Base-by-base conservation (phyloP, 2,888 invertebrate species). In the Tipula helvola region DNA sequence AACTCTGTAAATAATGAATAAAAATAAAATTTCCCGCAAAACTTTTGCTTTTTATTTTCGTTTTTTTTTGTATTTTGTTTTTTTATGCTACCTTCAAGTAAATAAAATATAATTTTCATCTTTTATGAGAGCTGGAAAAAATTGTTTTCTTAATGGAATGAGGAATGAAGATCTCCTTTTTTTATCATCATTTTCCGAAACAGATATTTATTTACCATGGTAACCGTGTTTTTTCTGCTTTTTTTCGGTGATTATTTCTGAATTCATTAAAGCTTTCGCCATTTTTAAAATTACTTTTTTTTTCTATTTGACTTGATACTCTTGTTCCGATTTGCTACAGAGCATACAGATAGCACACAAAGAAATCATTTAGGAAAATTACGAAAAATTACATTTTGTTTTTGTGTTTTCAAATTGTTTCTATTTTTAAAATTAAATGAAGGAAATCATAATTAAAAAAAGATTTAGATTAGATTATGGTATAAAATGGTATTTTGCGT, bases 221-320 rank as follows among this genome's bases (percentile, higher is more conserved):
- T 84, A 84, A 84, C 84, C 84, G n/a, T 84, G 84, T 84, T 84
- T 84, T 84, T 84, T 84, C 39, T 84, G 39, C 39, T 84, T 84
- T 16, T 84, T 36, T 84, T 84, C 41, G 39, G 36, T 84, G 39
- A 39, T 36, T 84, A 39, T 39, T 36, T 71, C 71, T 71, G 41
- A 84, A 84, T 84, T 84, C 39, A 84, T 84, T 84, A 84, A 84
- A 84, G 84, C 84, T 39, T 84, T 84, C 84, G 84, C 84, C 84
- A 84, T 84, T 41, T 84, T 83, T 84, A 41, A 84, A 84, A 84
- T 39, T 39, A 84, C 39, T 39, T 84, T 36, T 84, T 84, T 52
- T 3, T 52, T 52, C 52, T 71, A 71, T 71, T 71, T 71, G 71
- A 71, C 28, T 71, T 71, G 18, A 71, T 71, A 71, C 71, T 71